Evolutionary conservation across 2,888 invertebrate species (phyloP).

Genomic region (Macaria liturata): DNA sequence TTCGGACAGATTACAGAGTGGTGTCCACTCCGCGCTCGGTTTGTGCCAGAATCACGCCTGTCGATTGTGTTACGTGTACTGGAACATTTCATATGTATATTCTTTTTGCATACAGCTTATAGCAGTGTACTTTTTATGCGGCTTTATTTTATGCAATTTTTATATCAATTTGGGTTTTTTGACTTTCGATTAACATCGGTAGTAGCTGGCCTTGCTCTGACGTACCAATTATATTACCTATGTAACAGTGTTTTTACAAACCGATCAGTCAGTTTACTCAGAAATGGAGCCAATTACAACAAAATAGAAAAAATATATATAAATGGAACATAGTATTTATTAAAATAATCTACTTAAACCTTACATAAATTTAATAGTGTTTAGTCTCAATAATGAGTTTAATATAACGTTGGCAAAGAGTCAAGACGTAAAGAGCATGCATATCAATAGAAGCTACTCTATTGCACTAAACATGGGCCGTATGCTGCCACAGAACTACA

Average conservation of each 20-base stretch:
- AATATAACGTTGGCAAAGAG: slow-evolving; percentile 3
- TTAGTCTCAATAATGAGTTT: neutral
- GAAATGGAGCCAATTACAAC: too few species aligned
- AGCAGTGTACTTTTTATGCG: neutral
- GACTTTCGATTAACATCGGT: neutral
- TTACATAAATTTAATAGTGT: too few species aligned
- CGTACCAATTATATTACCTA: slow-evolving; percentile 38
- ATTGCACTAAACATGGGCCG: slow-evolving; percentile 23
- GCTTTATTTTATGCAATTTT: neutral
- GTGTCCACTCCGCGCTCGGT: slow-evolving; percentile 57
- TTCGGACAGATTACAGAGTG: slow-evolving; percentile 77
- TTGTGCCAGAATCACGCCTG: slow-evolving; percentile 61
- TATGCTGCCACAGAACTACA: slow-evolving; percentile 24
- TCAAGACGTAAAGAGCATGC: neutral
- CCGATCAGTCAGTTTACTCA: too few species aligned
- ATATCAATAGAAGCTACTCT: slow-evolving; percentile 15
- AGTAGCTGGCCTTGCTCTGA: slow-evolving; percentile 46
- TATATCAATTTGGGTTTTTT: neutral
- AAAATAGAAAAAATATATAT: too few species aligned
- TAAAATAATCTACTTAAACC: too few species aligned
- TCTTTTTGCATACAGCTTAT: neutral
- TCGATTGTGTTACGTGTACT: slow-evolving; percentile 58
- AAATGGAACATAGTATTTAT: too few species aligned
- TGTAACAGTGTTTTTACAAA: too few species aligned
- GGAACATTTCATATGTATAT: slow-evolving; percentile 34